Conservation (phyloP, 2,888 invertebrate species). For the Limnephilus rhombicus region DNA sequence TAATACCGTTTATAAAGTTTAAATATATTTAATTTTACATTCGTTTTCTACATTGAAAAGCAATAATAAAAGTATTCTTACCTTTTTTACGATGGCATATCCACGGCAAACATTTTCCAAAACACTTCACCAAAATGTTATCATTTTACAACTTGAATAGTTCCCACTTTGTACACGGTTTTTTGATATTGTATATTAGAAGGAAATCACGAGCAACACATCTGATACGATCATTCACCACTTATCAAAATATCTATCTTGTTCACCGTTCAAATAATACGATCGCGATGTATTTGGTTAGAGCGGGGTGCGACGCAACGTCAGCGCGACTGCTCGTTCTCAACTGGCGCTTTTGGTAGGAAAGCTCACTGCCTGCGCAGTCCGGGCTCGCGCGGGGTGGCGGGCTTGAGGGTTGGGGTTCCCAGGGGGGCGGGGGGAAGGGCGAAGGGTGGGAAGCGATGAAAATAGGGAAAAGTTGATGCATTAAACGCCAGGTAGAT, state of each 20-base stretch:
- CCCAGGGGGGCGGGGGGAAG: background rate
- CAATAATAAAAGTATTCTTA: background rate
- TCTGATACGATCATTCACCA: conserved; percentile 11
- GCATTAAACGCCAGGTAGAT: conserved; percentile 60
- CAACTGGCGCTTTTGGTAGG: conserved; percentile 56
- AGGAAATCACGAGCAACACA: background rate
- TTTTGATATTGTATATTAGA: background rate
- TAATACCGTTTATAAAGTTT: too few species aligned
- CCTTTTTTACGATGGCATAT: background rate
- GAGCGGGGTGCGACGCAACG: conserved; percentile 42
- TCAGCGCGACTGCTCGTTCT: conserved; percentile 39
- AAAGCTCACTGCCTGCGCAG: conserved; percentile 62
- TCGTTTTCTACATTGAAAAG: background rate
- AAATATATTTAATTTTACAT: background rate
- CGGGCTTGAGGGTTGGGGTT: conserved; percentile 8
- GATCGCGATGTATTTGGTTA: conserved; percentile 41
- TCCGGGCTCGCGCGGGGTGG: conserved; percentile 45
- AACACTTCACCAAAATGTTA: conserved; percentile 19
- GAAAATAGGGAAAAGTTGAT: conserved; percentile 65
- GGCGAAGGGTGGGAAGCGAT: conserved; percentile 46
- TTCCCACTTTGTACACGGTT: conserved; percentile 3
- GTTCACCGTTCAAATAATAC: conserved; percentile 20
- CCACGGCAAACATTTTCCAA: conserved; percentile 28
- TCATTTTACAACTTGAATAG: background rate
- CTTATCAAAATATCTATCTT: conserved; percentile 17